These are phyloP conservation scores for Chondrilla cf. caribensis DNA, from an alignment of 37 sponge, comb jelly and placozoan species.

Conservation along the genomic window DNA sequence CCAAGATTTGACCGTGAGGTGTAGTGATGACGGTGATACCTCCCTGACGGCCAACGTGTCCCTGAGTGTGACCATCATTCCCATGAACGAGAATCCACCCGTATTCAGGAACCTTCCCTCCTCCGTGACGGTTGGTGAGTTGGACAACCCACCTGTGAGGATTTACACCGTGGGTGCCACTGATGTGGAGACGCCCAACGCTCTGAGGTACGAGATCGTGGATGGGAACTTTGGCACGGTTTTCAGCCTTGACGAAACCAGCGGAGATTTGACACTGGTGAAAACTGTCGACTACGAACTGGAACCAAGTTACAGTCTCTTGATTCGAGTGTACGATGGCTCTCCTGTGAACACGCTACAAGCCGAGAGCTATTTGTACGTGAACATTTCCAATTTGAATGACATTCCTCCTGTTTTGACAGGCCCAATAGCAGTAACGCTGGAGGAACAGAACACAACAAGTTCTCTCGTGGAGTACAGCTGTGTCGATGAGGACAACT, in stretches of 20 bases:
- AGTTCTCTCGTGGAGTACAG: constrained; percentile 1
- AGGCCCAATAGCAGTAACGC: constrained; percentile 6
- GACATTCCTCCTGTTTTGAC: constrained; percentile 26
- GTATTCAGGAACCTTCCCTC: neutral
- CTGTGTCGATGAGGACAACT: constrained; percentile 51
- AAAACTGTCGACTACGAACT: constrained; percentile 45
- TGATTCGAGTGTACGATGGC: constrained; percentile 32
- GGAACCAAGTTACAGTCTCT: constrained; percentile 23
- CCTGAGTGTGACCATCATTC: neutral
- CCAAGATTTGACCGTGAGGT: neutral
- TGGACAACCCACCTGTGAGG: neutral
- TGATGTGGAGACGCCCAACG: constrained; percentile 26
- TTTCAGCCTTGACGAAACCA: constrained; percentile 37
- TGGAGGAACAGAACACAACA: constrained; percentile 9
- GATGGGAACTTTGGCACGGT: constrained; percentile 47
- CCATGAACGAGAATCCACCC: neutral
- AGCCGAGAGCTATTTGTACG: neutral
- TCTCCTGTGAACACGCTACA: constrained; percentile 27
- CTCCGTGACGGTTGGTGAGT: constrained; percentile 32
- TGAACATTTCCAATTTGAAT: constrained; percentile 38
- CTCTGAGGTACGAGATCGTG: constrained; percentile 38
- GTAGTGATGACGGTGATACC: constrained; percentile 12
- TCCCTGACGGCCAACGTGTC: neutral
- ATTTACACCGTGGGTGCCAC: constrained; percentile 44
- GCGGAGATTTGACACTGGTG: constrained; percentile 36